Evolutionary conservation across 2,113 vertebrate species (phyloP).

Genomic region (Odocoileus virginianus): DNA sequence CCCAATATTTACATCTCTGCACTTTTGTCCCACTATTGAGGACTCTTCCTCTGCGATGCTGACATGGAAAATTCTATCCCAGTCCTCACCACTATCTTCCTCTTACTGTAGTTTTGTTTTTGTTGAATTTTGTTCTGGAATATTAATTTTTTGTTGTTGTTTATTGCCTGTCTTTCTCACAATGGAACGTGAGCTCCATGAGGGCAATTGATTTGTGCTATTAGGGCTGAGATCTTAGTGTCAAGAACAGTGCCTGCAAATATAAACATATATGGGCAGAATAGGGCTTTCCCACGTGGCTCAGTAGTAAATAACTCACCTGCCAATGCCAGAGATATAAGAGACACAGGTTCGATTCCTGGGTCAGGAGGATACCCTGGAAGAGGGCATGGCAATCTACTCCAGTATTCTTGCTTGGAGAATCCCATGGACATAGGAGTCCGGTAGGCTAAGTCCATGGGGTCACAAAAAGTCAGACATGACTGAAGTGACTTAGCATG

Average conservation of each 20-base stretch:
- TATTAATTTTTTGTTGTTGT: neutral
- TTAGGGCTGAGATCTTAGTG: neutral
- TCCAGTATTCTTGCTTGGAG: neutral
- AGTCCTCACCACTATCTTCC: neutral
- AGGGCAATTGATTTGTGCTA: neutral
- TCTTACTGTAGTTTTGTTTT: neutral
- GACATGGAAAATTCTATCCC: fast-evolving
- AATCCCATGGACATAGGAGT: neutral
- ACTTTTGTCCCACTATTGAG: neutral
- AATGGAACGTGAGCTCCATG: neutral
- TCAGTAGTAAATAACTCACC: neutral
- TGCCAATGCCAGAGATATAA: neutral
- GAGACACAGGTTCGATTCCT: fast-evolving
- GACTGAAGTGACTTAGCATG: neutral
- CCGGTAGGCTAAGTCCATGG: neutral
- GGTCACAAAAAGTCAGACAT: neutral
- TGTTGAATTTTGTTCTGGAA: neutral
- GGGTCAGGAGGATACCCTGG: neutral
- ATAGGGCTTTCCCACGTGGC: neutral
- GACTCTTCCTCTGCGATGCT: neutral
- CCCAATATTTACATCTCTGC: neutral
- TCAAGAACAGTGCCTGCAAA: neutral
- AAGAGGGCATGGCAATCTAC: neutral
- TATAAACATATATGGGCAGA: neutral
- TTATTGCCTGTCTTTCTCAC: neutral